Base-by-base conservation (phyloP, 1,140 invertebrate species). In the Melitaea cinxia region DNA sequence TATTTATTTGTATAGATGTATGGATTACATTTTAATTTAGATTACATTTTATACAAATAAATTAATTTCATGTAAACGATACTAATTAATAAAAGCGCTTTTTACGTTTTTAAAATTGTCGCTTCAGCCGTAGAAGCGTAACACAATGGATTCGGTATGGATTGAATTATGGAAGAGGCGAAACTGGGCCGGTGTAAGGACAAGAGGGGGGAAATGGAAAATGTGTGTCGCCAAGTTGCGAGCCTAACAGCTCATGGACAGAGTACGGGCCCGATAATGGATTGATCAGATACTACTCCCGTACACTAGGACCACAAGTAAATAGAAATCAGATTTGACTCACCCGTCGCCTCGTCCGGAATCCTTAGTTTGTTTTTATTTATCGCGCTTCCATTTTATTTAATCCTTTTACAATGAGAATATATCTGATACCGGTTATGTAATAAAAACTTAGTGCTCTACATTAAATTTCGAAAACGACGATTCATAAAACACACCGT, bases 141-240 rank as follows among this genome's bases (percentile, higher is more conserved):
- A 6, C 66, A 79, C 79, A 85, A 83, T 85, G 74, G 72, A 82
- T 82, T 84, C 73, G 65, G 73, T 84, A 77, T 83, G 78, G 75
- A 86, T 85, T 86, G 79, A 88, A 84, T 85, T 84, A 86, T 88
- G 79, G 77, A 76, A 78, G 75, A 73, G 73, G 72, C 68, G 70
- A 72, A 80, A 77, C 76, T 85, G 76, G 73, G 77, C 77, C 80
- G 77, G 71, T 67, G 73, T 74, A 70, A 82, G 76, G 75, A 82
- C 76, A 79, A 77, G 76, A n/a, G 68, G 77, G 61, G 77, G 83
- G 79, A 83, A 89, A 89, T 88, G 85, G 85, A 85, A 88, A 87
- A 87, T 87, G 78, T 84, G 78, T 87, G 87, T 87, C 76, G 79
- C 77, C 78, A 89, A 82, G 70, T 87, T 83, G 72, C 73, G 71